These are phyloP conservation scores for Tachycineta bicolor DNA, from an alignment of 2,113 vertebrate species.

Conservation along the genomic window DNA sequence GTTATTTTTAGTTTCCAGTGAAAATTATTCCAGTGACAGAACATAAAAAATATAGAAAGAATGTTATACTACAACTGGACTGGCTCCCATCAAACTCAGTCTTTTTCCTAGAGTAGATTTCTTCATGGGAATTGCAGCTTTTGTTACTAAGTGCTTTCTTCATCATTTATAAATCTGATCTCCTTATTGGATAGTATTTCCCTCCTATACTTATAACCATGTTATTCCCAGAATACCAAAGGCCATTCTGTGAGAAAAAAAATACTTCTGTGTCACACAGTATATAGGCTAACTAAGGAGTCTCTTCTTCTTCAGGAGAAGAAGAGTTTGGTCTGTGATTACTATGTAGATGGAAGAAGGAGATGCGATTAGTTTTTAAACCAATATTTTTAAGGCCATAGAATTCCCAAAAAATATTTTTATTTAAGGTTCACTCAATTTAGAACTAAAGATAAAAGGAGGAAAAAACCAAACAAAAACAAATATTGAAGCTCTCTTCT, in stretches of 20 bases:
- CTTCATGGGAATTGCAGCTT: background rate
- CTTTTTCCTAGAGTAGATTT: background rate
- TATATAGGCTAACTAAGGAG: background rate
- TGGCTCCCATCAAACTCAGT: background rate
- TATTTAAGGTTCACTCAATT: background rate
- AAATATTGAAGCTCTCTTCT: background rate
- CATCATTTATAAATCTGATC: background rate
- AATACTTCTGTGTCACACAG: background rate
- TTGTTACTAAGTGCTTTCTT: background rate
- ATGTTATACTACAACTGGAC: background rate
- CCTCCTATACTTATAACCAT: background rate
- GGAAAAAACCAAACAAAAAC: fast-evolving
- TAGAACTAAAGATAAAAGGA: background rate
- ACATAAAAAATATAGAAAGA: background rate
- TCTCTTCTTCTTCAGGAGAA: background rate
- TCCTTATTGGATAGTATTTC: background rate
- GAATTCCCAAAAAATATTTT: background rate
- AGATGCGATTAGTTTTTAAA: background rate
- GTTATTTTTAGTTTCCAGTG: background rate
- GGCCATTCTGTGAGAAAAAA: background rate
- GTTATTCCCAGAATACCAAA: background rate
- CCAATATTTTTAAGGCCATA: background rate
- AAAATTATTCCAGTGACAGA: background rate
- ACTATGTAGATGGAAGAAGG: background rate
- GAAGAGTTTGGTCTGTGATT: background rate